Percentiles rank a stretch among this genome's conserved stretches.
Conservation (phyloP, 2,888 invertebrate species). For the Ophion slaviceki region DNA sequence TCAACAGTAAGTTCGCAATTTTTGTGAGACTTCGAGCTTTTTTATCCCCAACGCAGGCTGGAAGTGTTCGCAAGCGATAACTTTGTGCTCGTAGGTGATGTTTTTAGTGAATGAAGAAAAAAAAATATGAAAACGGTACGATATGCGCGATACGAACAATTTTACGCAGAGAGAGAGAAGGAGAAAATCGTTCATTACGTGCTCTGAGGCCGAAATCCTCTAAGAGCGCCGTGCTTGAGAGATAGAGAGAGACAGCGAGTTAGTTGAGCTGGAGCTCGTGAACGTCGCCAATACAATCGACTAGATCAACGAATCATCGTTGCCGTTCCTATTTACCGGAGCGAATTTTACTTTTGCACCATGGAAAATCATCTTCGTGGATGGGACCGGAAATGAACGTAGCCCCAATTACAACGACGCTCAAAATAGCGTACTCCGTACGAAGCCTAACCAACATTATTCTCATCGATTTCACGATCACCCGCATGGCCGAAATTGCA, state of each 20-base stretch:
- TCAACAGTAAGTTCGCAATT: constrained; percentile 24
- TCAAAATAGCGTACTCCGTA: constrained; percentile 72
- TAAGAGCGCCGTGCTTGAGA: not conserved
- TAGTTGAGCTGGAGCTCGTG: constrained; percentile 2
- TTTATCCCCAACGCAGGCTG: not conserved
- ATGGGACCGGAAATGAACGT: constrained; percentile 20
- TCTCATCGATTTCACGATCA: constrained; percentile 42
- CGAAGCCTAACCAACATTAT: constrained; percentile 72
- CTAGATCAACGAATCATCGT: constrained; percentile 56
- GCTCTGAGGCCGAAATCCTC: too few relatives aligned
- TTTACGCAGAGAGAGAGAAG: constrained; percentile 11
- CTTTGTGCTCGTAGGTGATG: constrained; percentile 26
- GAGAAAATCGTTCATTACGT: not conserved
- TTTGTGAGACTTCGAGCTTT: not conserved
- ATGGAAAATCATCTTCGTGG: not conserved
- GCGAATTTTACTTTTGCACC: constrained; percentile 16
- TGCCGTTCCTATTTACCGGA: constrained; percentile 45
- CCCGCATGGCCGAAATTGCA: not conserved
- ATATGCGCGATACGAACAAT: not conserved
- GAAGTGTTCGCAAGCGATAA: not conserved
- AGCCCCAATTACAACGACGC: constrained; percentile 61
- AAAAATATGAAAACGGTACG: not conserved
- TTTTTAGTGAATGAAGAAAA: constrained; percentile 2
- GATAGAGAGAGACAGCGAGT: too few relatives aligned
- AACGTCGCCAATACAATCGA: constrained; percentile 45